Conservation (phyloP, 2,113 vertebrate species). For the Amphiprion ocellaris region DNA sequence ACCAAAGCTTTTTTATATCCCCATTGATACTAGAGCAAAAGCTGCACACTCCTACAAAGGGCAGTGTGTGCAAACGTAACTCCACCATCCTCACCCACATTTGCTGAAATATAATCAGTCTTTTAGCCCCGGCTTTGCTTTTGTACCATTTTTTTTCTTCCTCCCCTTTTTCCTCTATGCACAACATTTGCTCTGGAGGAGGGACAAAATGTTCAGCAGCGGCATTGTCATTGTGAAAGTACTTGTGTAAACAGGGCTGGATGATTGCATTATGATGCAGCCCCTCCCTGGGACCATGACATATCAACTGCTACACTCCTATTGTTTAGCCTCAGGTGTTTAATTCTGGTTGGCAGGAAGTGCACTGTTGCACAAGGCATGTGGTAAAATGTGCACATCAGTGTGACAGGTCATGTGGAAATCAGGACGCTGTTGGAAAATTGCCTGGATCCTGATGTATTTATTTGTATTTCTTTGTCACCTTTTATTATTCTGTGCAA, state of each 20-base stretch:
- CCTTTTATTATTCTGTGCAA: slow-evolving; percentile 22
- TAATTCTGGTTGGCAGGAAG: slow-evolving; percentile 74
- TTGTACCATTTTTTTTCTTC: slow-evolving; percentile 54
- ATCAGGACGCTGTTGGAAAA: slow-evolving; percentile 65
- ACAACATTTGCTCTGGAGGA: slow-evolving; percentile 55
- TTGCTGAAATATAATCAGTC: slow-evolving; percentile 78
- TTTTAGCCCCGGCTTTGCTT: slow-evolving; percentile 67
- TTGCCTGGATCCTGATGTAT: slow-evolving; percentile 33
- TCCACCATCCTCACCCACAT: slow-evolving; percentile 55
- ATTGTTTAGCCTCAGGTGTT: slow-evolving; percentile 79
- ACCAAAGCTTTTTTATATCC: slow-evolving; percentile 81
- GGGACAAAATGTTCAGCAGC: slow-evolving; percentile 65
- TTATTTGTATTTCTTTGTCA: not conserved
- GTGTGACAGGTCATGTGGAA: slow-evolving; percentile 53
- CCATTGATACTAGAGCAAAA: slow-evolving; percentile 73
- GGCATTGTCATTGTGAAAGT: slow-evolving; percentile 73
- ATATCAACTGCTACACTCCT: slow-evolving; percentile 56
- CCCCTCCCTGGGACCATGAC: slow-evolving; percentile 68
- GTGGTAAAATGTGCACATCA: slow-evolving; percentile 56
- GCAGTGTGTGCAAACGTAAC: slow-evolving; percentile 79
- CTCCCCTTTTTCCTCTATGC: slow-evolving; percentile 28
- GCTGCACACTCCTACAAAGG: slow-evolving; percentile 79
- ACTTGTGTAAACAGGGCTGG: slow-evolving; percentile 78
- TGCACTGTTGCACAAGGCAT: slow-evolving; percentile 67
- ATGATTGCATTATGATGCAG: slow-evolving; percentile 64